These are phyloP conservation scores for Globodera rostochiensis DNA, from an alignment of 1,140 invertebrate genomes.

Conservation along the genomic window DNA sequence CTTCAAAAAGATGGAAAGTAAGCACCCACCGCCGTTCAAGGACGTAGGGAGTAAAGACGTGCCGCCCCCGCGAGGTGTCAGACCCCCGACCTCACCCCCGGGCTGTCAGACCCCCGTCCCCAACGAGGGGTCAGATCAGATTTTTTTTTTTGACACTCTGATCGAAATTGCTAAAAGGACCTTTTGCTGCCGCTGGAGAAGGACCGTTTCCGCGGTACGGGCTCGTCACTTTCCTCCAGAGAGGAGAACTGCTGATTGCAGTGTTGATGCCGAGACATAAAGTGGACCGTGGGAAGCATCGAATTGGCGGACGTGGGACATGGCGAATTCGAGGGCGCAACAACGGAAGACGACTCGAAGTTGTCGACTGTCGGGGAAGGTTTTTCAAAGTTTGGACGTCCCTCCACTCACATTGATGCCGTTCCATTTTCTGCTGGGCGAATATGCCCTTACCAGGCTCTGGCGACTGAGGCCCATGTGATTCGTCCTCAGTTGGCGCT, in stretches of 20 bases:
- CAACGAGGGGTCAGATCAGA: too few relatives aligned
- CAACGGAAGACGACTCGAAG: slow-evolving; percentile 3
- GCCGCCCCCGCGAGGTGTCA: too few relatives aligned
- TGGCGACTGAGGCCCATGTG: background rate
- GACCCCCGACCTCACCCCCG: too few relatives aligned
- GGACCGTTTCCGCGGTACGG: slow-evolving; percentile 14
- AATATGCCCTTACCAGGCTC: background rate
- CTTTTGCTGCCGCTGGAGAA: slow-evolving; percentile 23
- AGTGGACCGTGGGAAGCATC: background rate
- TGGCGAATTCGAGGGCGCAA: slow-evolving; percentile 10
- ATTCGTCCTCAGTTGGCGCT: background rate
- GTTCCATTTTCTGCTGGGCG: background rate
- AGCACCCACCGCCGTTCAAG: background rate
- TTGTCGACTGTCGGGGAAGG: background rate
- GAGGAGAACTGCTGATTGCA: background rate
- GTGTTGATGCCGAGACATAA: background rate
- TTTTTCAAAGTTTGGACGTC: background rate
- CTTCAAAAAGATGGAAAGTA: slow-evolving; percentile 5
- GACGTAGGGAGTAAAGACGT: too few relatives aligned
- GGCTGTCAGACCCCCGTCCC: too few relatives aligned
- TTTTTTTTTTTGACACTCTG: too few relatives aligned
- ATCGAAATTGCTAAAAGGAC: background rate
- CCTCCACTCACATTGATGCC: background rate
- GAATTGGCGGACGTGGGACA: background rate
- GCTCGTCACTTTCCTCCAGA: slow-evolving; percentile 8